Evolutionary conservation across 64 coral and sea anemone species (phyloP), one percentile per base, ranked within the genome.

Genomic region (Platygyra sinensis): DNA sequence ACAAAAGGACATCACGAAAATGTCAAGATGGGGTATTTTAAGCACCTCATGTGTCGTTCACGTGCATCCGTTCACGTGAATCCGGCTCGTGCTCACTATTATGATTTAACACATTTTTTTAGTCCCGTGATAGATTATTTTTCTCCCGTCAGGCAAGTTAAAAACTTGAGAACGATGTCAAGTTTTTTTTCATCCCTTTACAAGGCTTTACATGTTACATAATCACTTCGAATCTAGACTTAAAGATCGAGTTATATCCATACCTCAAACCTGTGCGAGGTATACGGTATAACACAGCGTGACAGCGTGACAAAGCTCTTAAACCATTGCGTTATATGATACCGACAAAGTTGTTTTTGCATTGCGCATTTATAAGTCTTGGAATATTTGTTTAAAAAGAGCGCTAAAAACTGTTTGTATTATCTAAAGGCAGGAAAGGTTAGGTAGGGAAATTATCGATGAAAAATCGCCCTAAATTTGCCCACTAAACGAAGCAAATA

Each of bases 1-100:
- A n/a, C 39, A 78, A 55, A 78, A 78, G 74, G 55, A 52, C 50
- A 78, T 52, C 55, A 22, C 76, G 42, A 76, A 76, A 76, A n/a
- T 76, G 74, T 76, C 11, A 76, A 49, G n/a, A n/a, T n/a, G n/a
- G n/a, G n/a, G n/a, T n/a, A n/a, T n/a, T n/a, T n/a, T n/a, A n/a
- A n/a, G n/a, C n/a, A n/a, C 22, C 55, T 36, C 80, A 82, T 30
- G 55, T 80, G 61, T 67, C 29, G 9, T 24, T 82, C 60, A 82
- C 80, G 80, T 82, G 59, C 60, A 33, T 64, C 46, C 50, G n/a
- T n/a, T n/a, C n/a, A n/a, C n/a, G n/a, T n/a, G n/a, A n/a, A n/a
- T n/a, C n/a, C n/a, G 49, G 77, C 22, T 57, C 52, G 52, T 60
- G 77, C 29, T 28, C 52, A 9, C 52, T 55, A 10, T 67, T 20